Evolutionary conservation across 2,888 invertebrate genomes (phyloP).

Genomic region (Colostygia pectinataria): DNA sequence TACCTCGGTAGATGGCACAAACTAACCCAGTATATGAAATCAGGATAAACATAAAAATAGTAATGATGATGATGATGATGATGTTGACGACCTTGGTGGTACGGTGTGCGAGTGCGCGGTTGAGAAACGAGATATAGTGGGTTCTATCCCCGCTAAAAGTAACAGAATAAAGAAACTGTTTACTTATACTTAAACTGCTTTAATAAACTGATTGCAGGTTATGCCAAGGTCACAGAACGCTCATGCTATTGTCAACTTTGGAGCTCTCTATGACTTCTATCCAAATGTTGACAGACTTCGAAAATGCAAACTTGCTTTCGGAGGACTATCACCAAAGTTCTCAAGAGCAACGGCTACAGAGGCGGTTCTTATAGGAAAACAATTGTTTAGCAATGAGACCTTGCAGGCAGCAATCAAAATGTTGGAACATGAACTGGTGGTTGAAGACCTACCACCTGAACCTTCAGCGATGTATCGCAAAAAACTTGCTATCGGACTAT

Average conservation of each 20-base stretch:
- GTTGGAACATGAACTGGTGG: constrained; percentile 50
- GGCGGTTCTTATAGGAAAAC: constrained; percentile 65
- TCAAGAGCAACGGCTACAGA: constrained; percentile 79
- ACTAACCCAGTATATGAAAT: no score
- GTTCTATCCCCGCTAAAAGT: no score
- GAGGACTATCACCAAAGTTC: constrained; percentile 76
- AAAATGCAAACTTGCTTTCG: constrained; percentile 75
- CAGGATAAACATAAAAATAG: no score
- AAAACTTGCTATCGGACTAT: constrained; percentile 81
- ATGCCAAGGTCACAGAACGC: constrained; percentile 88
- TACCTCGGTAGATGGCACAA: no score
- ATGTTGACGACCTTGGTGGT: no score
- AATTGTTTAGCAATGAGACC: constrained; percentile 60
- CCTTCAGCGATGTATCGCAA: constrained; percentile 82
- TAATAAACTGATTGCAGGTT: constrained; percentile 82
- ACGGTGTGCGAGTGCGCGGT: no score
- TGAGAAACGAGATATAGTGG: no score
- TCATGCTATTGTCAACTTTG: constrained; percentile 89
- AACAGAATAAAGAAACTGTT: no score
- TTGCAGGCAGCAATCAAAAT: constrained; percentile 57
- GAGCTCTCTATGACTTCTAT: constrained; percentile 83
- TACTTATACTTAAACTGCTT: no score
- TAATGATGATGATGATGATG: no score
- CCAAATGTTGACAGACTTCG: constrained; percentile 23
- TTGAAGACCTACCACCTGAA: constrained; percentile 69